phyloP scores from a whole-genome alignment of 2,797 vertebrate species.

The Pelodytes ibericus region DNA sequence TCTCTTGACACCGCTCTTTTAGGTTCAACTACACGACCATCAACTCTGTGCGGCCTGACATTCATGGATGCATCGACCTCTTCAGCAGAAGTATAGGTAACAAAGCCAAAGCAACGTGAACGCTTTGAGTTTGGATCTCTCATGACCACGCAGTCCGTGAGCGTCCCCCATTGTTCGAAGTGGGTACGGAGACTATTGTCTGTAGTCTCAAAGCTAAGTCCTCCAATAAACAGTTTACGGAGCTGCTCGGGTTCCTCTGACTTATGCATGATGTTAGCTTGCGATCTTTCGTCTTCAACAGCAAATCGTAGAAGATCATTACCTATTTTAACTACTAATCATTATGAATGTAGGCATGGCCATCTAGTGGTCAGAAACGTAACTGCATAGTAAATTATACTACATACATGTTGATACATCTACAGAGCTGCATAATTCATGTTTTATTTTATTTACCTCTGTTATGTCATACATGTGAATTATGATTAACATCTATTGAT shows the following conservation, averaged over 20 bases:
- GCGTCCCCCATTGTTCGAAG: conserved; percentile 94
- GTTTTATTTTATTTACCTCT: too few species aligned
- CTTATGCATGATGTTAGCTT: too few species aligned
- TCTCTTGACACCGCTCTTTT: conserved; percentile 93
- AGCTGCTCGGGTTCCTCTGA: conserved; percentile 95
- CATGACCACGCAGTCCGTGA: conserved; percentile 97
- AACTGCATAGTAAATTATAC: too few species aligned
- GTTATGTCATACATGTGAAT: too few species aligned
- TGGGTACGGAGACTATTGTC: conserved; percentile 90
- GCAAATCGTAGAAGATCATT: background rate
- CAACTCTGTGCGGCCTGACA: conserved; percentile 91
- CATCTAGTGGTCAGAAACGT: too few species aligned
- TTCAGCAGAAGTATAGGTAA: conserved; percentile 87
- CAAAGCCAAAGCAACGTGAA: conserved; percentile 93
- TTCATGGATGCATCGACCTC: conserved; percentile 92
- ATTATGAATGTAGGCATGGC: too few species aligned
- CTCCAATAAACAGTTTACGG: conserved; percentile 94
- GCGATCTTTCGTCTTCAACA: too few species aligned
- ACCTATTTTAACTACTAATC: too few species aligned
- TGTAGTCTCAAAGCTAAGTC: conserved; percentile 94
- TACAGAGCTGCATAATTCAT: too few species aligned
- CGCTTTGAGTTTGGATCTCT: conserved; percentile 88
- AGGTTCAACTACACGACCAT: conserved; percentile 92
- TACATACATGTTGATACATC: too few species aligned
- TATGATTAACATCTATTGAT: too few species aligned